phyloP scores from a whole-genome alignment of 2,113 vertebrate species.

The Otolemur garnettii region DNA sequence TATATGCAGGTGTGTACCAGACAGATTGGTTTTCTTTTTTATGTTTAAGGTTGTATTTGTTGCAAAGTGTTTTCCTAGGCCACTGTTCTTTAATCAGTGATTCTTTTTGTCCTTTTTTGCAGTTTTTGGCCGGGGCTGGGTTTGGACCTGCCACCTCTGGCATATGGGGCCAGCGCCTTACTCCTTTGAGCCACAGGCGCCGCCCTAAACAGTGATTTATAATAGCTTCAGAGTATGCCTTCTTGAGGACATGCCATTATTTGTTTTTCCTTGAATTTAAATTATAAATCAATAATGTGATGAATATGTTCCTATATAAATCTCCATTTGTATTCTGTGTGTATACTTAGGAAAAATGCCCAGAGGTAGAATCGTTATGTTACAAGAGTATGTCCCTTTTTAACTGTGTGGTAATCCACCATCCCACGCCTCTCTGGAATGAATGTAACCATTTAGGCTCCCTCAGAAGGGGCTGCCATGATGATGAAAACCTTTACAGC shows the following conservation, averaged over 20 bases:
- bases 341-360: background rate
- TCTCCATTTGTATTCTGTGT: background rate
- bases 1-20: background rate
- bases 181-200: too few relatives aligned
- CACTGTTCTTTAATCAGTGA: too few relatives aligned
- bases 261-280: conserved; percentile 6
- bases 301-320: background rate
- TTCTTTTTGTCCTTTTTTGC: too few relatives aligned
- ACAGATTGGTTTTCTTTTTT: conserved; percentile 11
- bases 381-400: background rate
- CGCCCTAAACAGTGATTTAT: background rate
- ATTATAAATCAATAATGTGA: conserved; percentile 10
- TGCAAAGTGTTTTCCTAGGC: background rate
- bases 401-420: background rate
- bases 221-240: background rate
- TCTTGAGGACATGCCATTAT: background rate
- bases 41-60: background rate
- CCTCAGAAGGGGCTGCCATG: background rate
- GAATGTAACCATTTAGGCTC: background rate
- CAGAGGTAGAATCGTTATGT: background rate
- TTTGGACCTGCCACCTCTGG: too few relatives aligned
- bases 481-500: background rate
- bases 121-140: too few relatives aligned
- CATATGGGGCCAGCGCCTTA: too few relatives aligned
- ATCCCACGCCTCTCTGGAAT: background rate